Evolutionary conservation across 2,888 invertebrate genomes (phyloP).

Genomic region (Parnassius mnemosyne): DNA sequence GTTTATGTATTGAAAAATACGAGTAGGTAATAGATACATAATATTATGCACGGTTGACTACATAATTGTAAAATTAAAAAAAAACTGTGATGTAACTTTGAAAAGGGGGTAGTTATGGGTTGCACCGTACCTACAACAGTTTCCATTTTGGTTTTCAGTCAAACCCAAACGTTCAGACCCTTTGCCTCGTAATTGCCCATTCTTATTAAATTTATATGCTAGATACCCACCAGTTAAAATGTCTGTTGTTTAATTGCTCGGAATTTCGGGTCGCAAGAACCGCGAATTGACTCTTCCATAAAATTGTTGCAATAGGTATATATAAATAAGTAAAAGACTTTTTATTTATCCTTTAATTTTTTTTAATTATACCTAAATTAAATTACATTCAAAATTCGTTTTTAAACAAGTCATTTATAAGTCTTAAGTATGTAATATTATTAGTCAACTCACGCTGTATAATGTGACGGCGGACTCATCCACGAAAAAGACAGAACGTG

Average conservation of each 20-base stretch:
- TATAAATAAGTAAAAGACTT: not conserved
- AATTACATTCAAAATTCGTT: no score
- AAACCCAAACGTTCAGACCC: slow-evolving; percentile 69
- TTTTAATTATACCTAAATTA: no score
- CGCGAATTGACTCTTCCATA: slow-evolving; percentile 44
- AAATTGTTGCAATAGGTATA: not conserved
- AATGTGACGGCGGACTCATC: slow-evolving; percentile 17
- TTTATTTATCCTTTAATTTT: not conserved
- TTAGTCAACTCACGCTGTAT: slow-evolving; percentile 10
- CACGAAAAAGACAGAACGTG: slow-evolving; percentile 41
- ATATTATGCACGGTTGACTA: no score
- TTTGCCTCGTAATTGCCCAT: slow-evolving; percentile 71
- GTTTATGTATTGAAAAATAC: no score
- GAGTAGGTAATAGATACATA: no score
- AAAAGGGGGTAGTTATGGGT: slow-evolving; percentile 19
- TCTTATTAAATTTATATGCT: slow-evolving; percentile 75
- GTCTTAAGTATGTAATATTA: slow-evolving; percentile 11
- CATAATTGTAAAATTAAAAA: no score
- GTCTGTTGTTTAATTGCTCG: slow-evolving; percentile 76
- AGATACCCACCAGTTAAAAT: slow-evolving; percentile 65
- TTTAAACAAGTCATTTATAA: not conserved
- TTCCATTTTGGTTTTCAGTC: slow-evolving; percentile 74
- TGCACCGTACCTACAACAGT: slow-evolving; percentile 44
- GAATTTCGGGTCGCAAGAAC: slow-evolving; percentile 66
- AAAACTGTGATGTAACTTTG: no score